Evolutionary conservation across 1,140 invertebrate species (phyloP), one percentile per base, ranked within the genome.

Genomic region (Drosophila serrata): DNA sequence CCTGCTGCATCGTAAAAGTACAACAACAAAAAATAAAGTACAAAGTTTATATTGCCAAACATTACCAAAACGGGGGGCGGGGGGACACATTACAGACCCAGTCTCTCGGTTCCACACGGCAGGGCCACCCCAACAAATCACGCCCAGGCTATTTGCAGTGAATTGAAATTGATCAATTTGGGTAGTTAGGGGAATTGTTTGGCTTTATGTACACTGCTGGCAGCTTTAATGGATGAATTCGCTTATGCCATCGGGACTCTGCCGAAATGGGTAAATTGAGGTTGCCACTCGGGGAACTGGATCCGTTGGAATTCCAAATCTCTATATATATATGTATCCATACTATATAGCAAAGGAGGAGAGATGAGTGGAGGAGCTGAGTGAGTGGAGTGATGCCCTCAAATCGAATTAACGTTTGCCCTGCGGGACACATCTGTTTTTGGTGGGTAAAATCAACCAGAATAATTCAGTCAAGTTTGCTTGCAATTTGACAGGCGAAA

Each of bases 131-230:
- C 75, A 77, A 77, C 78, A 59, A 87, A 88, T 87, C 79, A 87
- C 84, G 82, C 82, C 84, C 82, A 88, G 74, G 84, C 86, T 80
- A 82, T 88, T 87, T 88, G 80, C 79, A 88, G 80, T 80, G 76
- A 88, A 88, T 87, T 88, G 84, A 87, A 87, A 87, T 87, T 87
- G 84, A 87, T 87, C 84, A 87, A 87, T 87, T 87, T 87, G 84
- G 76, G 80, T 87, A 80, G 80, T 80, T 84, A 63, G 75, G 84
- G 84, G 84, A 87, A 87, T 87, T 88, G 84, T 81, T 86, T 75
- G 64, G 69, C 60, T 67, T 59, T 75, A 76, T 63, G 64, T 76
- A 76, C 72, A 53, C 74, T 70, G 58, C 75, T 67, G 80, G 76
- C 85, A 60, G 56, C 74, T 74, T 88, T 88, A 87, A 87, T 87